Evolutionary conservation across 2,888 invertebrate species (phyloP).

Genomic region (Thereva unica): DNA sequence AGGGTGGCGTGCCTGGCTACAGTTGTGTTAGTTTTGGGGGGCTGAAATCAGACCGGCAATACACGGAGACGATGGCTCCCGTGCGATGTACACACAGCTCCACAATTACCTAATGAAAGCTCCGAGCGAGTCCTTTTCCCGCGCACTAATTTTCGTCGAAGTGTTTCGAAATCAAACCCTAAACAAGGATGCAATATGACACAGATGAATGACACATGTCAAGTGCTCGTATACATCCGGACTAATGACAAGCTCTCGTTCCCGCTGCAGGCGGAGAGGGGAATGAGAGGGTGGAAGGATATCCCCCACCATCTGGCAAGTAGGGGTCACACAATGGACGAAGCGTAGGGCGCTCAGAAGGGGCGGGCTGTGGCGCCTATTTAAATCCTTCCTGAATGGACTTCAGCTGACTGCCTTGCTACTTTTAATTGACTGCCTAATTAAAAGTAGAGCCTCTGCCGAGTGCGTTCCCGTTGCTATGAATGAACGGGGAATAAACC

Average conservation of each 20-base stretch:
- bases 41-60: too few species aligned
- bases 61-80: too few species aligned
- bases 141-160: constrained; percentile 26
- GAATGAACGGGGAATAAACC: not conserved
- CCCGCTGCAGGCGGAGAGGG: not conserved
- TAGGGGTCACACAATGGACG: constrained; percentile 26
- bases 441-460: constrained; percentile 38
- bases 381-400: constrained; percentile 31
- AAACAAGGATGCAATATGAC: constrained; percentile 12
- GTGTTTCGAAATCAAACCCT: constrained; percentile 19
- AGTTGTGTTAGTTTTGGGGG: too few species aligned
- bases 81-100: not conserved
- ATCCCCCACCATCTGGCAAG: not conserved
- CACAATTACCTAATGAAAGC: constrained; percentile 30
- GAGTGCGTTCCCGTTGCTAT: constrained; percentile 17
- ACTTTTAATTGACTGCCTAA: constrained; percentile 42
- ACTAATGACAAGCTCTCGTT: not conserved
- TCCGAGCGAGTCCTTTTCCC: constrained; percentile 1
- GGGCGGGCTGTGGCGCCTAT: constrained; percentile 15
- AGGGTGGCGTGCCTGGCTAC: not conserved
- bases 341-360: too few species aligned
- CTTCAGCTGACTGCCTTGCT: constrained; percentile 36
- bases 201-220: constrained; percentile 22
- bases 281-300: not conserved
- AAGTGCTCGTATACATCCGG: constrained; percentile 9